phyloP scores from a whole-genome alignment of 2,113 vertebrate species.

The Trachemys scripta region DNA sequence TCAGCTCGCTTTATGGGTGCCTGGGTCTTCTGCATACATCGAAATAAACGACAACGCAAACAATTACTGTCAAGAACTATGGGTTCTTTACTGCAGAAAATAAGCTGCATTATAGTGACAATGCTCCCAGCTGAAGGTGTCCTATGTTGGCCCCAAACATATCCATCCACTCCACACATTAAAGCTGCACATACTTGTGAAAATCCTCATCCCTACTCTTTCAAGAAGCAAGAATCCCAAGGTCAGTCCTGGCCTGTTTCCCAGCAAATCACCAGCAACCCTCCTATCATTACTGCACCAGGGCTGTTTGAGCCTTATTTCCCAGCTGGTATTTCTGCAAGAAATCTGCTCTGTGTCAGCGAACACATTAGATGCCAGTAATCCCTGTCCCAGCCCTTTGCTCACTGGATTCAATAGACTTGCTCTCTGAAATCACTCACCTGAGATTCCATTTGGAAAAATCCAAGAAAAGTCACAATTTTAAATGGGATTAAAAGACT shows the following conservation, averaged over 20 bases:
- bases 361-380: not conserved
- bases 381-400: not conserved
- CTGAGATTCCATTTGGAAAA: not conserved
- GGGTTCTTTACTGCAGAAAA: not conserved
- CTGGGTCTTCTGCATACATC: constrained; percentile 9
- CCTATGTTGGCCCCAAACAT: rapidly evolving
- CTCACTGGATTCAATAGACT: not conserved
- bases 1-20: not conserved
- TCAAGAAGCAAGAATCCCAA: not conserved
- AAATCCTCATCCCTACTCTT: not conserved
- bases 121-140: not conserved
- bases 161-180: rapidly evolving
- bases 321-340: not conserved
- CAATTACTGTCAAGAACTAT: not conserved
- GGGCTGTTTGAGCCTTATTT: not conserved
- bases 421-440: not conserved
- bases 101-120: not conserved
- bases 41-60: rapidly evolving
- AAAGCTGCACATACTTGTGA: not conserved
- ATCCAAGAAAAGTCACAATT: not conserved
- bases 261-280: not conserved
- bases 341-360: not conserved
- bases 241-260: not conserved
- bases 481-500: not conserved
- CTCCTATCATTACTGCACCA: not conserved